Conservation (phyloP, 1,140 invertebrate species). For the Platyscapa corneri region DNA sequence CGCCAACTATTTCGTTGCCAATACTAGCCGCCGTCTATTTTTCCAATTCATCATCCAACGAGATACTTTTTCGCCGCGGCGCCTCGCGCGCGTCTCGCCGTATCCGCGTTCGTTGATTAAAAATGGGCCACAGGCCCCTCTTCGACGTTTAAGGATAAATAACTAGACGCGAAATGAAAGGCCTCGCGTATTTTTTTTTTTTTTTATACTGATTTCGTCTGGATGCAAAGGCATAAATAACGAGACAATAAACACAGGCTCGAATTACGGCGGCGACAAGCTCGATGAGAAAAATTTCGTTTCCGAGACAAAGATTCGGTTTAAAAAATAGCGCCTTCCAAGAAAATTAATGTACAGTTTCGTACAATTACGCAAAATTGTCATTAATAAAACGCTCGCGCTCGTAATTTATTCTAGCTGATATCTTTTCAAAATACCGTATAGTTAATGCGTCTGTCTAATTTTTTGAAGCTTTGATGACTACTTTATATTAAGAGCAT, state of each 20-base stretch:
- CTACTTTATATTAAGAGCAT: conserved; percentile 8
- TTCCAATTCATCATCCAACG: too few species aligned
- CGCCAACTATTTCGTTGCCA: not conserved
- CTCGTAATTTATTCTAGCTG: not conserved
- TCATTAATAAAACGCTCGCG: not conserved
- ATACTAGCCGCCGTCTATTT: too few species aligned
- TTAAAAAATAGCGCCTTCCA: not conserved
- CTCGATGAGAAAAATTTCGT: too few species aligned
- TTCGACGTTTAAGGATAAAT: too few species aligned
- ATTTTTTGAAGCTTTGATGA: conserved; percentile 6
- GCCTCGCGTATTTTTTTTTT: too few species aligned
- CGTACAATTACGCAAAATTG: not conserved
- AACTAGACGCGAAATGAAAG: too few species aligned
- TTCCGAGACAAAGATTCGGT: not conserved
- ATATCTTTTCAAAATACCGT: not conserved
- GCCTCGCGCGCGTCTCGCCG: too few species aligned
- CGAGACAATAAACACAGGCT: not conserved
- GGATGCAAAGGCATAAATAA: not conserved
- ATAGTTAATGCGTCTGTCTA: not conserved
- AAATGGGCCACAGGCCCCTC: too few species aligned
- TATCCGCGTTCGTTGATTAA: too few species aligned
- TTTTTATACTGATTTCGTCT: too few species aligned
- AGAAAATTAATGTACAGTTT: not conserved
- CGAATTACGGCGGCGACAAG: too few species aligned
- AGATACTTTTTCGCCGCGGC: too few species aligned